Evolutionary conservation across 2,797 vertebrate species (phyloP).

Genomic region (Falco concolor): DNA sequence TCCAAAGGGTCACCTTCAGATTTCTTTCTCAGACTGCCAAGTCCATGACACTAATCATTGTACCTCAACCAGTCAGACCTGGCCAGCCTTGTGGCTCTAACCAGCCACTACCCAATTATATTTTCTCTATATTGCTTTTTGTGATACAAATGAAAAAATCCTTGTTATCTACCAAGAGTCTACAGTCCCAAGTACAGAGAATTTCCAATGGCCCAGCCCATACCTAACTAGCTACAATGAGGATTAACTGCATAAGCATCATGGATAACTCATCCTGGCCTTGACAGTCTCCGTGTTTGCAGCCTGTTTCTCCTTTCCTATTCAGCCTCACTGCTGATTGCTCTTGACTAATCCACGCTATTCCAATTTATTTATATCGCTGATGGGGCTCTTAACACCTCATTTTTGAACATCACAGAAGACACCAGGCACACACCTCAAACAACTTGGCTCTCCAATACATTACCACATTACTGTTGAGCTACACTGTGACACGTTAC

Average conservation of each 20-base stretch:
- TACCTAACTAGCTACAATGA: neutral
- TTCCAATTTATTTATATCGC: neutral
- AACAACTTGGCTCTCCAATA: neutral
- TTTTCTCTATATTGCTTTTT: neutral
- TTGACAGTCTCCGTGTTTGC: neutral
- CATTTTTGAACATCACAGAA: neutral
- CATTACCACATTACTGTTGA: neutral
- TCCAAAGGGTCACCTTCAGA: neutral
- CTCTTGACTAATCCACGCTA: neutral
- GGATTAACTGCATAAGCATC: neutral
- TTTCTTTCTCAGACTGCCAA: neutral
- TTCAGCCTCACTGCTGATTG: neutral
- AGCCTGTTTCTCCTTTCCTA: neutral
- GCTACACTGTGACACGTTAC: rapidly evolving
- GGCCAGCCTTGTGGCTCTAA: neutral
- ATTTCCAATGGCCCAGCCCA: neutral
- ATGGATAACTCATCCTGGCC: neutral
- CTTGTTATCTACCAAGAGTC: neutral
- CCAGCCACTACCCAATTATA: neutral
- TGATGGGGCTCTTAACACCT: neutral
- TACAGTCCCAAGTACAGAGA: neutral
- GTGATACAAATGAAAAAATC: neutral
- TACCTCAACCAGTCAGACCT: neutral
- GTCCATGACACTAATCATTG: neutral
- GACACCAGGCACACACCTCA: neutral